phyloP scores from a whole-genome alignment of 2,888 invertebrate species.

The Drosophila pseudotakahashii region DNA sequence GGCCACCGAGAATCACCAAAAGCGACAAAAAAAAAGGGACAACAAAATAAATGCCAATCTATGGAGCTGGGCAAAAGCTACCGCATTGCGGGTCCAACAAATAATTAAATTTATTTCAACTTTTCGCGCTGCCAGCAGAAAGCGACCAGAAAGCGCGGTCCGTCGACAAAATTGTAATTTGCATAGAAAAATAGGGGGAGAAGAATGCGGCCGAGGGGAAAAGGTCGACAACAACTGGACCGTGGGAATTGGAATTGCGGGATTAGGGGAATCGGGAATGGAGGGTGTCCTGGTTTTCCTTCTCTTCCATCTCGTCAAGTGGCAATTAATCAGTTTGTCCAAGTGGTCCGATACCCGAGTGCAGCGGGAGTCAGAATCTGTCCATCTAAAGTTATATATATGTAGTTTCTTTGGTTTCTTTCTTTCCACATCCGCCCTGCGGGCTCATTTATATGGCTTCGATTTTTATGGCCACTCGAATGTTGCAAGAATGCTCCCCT shows the following conservation, averaged over 20 bases:
- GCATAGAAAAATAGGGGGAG: conserved; percentile 30
- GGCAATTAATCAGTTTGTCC: conserved; percentile 74
- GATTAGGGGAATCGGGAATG: conserved; percentile 28
- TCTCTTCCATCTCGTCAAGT: conserved; percentile 51
- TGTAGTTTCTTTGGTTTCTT: neutral
- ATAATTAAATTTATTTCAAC: conserved; percentile 63
- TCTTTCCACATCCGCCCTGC: conserved; percentile 26
- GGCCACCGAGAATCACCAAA: conserved; percentile 21
- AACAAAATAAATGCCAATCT: conserved; percentile 31
- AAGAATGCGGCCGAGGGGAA: conserved; percentile 25
- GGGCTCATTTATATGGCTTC: conserved; percentile 72
- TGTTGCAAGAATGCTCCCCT: conserved; percentile 40
- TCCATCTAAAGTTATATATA: conserved; percentile 38
- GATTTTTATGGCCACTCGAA: conserved; percentile 64
- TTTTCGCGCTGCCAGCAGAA: conserved; percentile 45
- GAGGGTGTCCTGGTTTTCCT: conserved; percentile 15
- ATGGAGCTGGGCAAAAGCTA: conserved; percentile 21
- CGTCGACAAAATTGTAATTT: conserved; percentile 66
- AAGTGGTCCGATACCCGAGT: too few species aligned
- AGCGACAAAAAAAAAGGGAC: neutral
- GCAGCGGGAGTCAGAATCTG: conserved; percentile 35
- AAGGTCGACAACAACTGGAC: conserved; percentile 23
- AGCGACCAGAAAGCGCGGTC: conserved; percentile 29
- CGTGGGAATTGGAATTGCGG: conserved; percentile 23
- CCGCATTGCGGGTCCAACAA: conserved; percentile 46